phyloP scores from a whole-genome alignment of 2,113 vertebrate species.

The Pachyramphus minor region DNA sequence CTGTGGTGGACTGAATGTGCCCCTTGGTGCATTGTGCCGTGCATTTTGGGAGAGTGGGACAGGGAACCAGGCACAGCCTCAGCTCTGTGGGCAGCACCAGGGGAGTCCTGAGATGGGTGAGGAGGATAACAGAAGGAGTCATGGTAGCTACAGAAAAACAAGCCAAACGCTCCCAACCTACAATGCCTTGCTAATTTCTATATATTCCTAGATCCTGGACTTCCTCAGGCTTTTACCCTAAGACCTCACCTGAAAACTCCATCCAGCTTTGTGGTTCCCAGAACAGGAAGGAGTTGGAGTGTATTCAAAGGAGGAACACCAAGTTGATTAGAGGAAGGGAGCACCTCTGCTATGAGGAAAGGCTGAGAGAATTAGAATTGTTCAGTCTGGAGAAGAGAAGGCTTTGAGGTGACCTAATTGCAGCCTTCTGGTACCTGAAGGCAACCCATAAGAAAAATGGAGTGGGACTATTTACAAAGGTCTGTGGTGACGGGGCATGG shows the following conservation, averaged over 20 bases:
- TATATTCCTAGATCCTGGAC: not conserved
- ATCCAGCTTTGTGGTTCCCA: not conserved
- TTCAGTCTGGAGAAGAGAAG: not conserved
- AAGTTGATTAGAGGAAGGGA: not conserved
- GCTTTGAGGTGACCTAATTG: not conserved
- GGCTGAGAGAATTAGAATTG: not conserved
- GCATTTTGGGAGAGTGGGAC: accelerated
- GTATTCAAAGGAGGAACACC: not conserved
- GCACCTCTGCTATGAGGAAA: not conserved
- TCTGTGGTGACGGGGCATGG: not conserved
- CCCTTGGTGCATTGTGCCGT: not conserved
- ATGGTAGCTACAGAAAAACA: not conserved
- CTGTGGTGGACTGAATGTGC: not conserved
- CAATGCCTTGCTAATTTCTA: not conserved
- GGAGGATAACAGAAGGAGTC: not conserved
- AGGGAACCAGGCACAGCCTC: not conserved
- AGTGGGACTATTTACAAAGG: too few species aligned
- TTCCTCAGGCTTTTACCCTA: not conserved
- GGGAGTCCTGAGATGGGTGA: not conserved
- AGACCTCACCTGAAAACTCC: not conserved
- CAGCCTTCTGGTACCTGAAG: not conserved
- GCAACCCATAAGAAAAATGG: not conserved
- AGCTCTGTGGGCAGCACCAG: not conserved
- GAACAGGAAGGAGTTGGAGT: not conserved
- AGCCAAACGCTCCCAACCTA: not conserved